These are phyloP conservation scores for Pammene aurita DNA, from an alignment of 2,888 invertebrate species.

Conservation along the genomic window DNA sequence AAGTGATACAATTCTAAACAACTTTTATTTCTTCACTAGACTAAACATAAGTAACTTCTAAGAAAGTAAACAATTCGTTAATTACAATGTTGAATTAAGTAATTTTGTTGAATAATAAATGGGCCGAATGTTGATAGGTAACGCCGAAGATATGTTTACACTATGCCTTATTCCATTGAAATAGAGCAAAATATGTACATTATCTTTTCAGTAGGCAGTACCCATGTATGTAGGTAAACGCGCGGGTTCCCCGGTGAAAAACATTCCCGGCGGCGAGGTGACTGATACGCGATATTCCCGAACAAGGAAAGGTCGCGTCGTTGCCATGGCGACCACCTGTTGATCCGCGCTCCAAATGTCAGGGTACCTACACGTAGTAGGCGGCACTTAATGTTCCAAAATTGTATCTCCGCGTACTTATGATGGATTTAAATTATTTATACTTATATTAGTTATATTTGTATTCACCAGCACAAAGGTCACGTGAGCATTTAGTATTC, in stretches of 20 bases:
- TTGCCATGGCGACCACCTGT: slow-evolving; percentile 70
- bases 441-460: background rate
- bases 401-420: slow-evolving; percentile 27
- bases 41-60: slow-evolving; percentile 6
- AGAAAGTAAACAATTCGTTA: background rate
- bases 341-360: slow-evolving; percentile 65
- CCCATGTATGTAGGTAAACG: slow-evolving; percentile 24
- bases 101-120: slow-evolving; percentile 2
- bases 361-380: slow-evolving; percentile 46
- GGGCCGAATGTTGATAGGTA: slow-evolving; percentile 3
- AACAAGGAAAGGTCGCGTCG: slow-evolving; percentile 66
- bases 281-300: slow-evolving; percentile 43
- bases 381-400: slow-evolving; percentile 41
- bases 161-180: background rate
- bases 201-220: background rate
- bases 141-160: background rate
- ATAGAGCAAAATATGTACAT: background rate
- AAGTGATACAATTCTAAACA: background rate
- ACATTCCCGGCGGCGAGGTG: slow-evolving; percentile 35
- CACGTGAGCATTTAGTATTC: slow-evolving; percentile 8
- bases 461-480: slow-evolving; percentile 21
- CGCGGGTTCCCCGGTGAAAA: slow-evolving; percentile 26
- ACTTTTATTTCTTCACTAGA: slow-evolving; percentile 3
- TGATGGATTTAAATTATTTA: slow-evolving; percentile 18
- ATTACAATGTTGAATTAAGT: background rate